phyloP scores from a whole-genome alignment of 2,888 invertebrate genomes.

The Geotrupes spiniger region DNA sequence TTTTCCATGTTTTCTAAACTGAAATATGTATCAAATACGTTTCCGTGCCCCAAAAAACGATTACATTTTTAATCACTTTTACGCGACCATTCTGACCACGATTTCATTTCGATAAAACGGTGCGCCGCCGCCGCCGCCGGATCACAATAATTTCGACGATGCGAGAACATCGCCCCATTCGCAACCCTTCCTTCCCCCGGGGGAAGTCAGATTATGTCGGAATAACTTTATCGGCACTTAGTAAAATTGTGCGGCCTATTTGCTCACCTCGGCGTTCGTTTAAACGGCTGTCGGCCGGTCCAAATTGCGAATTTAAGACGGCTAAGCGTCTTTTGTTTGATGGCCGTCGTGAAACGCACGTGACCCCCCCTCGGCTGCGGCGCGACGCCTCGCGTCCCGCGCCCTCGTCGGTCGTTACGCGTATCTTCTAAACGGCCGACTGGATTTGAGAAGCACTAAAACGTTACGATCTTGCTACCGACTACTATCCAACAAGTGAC shows the following conservation, averaged over 20 bases:
- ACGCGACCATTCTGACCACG: too few species aligned
- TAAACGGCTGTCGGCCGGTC: slow-evolving; percentile 14
- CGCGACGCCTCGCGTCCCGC: slow-evolving; percentile 5
- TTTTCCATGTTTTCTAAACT: too few species aligned
- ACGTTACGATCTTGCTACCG: slow-evolving; percentile 15
- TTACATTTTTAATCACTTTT: too few species aligned
- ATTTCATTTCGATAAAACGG: background rate
- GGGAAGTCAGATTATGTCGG: slow-evolving; percentile 24
- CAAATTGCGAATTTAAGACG: slow-evolving; percentile 12
- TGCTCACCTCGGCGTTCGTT: slow-evolving; percentile 17
- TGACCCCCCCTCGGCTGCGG: slow-evolving; percentile 6
- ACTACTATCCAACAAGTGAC: slow-evolving; percentile 20
- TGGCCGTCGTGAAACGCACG: slow-evolving; percentile 18
- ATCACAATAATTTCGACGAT: slow-evolving; percentile 12
- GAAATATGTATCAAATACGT: too few species aligned
- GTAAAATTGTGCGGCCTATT: slow-evolving; percentile 26
- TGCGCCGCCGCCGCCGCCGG: background rate
- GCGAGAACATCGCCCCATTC: slow-evolving; percentile 17
- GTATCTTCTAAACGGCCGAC: slow-evolving; percentile 13
- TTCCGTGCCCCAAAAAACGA: too few species aligned
- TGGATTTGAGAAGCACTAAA: slow-evolving; percentile 21
- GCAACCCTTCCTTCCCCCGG: slow-evolving; percentile 11
- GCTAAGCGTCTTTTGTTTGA: slow-evolving; percentile 23
- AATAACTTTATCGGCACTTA: slow-evolving; percentile 28
- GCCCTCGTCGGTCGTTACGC: slow-evolving; percentile 7